Evolutionary conservation across 2,113 vertebrate species (phyloP).

Genomic region (Empidonax alnorum): DNA sequence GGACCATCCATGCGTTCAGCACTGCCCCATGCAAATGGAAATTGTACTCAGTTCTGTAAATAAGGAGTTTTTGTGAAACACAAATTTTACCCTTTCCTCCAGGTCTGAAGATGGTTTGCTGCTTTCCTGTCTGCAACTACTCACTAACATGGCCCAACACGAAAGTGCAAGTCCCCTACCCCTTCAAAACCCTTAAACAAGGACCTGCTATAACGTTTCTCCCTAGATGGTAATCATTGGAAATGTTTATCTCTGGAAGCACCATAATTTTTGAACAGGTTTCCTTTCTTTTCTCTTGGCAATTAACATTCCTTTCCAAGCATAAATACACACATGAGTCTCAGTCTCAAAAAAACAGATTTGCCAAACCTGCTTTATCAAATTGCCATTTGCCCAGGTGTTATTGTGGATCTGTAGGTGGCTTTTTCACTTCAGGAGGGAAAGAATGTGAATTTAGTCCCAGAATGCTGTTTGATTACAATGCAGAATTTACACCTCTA

Average conservation of each 20-base stretch:
- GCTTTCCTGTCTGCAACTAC: neutral
- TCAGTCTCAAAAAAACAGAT: neutral
- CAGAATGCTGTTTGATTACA: constrained; percentile 22
- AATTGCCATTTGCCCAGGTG: neutral
- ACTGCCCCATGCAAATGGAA: neutral
- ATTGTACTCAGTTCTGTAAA: neutral
- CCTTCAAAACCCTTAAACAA: neutral
- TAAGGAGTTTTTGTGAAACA: neutral
- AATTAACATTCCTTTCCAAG: neutral
- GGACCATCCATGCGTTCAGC: accelerated
- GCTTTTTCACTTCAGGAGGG: neutral
- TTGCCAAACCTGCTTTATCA: neutral
- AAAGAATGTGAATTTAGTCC: neutral
- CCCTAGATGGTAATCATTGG: neutral
- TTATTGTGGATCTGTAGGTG: neutral
- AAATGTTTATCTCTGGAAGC: neutral
- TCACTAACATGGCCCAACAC: neutral
- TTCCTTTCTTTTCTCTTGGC: neutral
- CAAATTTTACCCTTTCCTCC: neutral
- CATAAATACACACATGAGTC: neutral
- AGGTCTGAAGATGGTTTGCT: neutral
- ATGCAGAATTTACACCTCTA: constrained; percentile 19
- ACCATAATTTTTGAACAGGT: neutral
- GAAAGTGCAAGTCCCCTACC: neutral
- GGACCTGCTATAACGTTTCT: neutral